phyloP scores from a whole-genome alignment of 2,888 invertebrate genomes.

The Hipparchia sbordonii region DNA sequence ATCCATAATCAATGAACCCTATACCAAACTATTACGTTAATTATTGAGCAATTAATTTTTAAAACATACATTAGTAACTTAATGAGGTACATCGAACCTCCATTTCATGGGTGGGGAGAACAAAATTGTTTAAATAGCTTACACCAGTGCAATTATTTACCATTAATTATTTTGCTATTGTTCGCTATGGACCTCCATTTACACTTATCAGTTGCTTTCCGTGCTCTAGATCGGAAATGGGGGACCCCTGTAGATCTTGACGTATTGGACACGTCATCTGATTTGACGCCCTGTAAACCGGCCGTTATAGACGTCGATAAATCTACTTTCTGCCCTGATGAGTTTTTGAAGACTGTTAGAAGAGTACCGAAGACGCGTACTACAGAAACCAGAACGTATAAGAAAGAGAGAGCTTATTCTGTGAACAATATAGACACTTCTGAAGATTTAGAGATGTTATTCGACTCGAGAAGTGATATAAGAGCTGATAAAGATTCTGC shows the following conservation, averaged over 20 bases:
- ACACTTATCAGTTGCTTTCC: constrained; percentile 59
- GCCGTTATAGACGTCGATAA: constrained; percentile 52
- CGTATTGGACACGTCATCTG: constrained; percentile 45
- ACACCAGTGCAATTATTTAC: background rate
- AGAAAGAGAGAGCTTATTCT: constrained; percentile 46
- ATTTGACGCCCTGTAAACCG: constrained; percentile 48
- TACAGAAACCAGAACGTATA: constrained; percentile 17
- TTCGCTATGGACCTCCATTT: constrained; percentile 59
- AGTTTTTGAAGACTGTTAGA: constrained; percentile 50
- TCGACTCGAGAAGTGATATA: constrained; percentile 45
- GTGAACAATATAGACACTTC: constrained; percentile 49
- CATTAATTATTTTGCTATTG: background rate
- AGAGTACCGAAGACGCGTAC: constrained; percentile 34
- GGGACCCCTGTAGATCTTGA: constrained; percentile 56
- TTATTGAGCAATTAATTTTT: constrained; percentile 6
- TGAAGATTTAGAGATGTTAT: constrained; percentile 43
- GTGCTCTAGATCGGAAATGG: constrained; percentile 63
- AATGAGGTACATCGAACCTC: constrained; percentile 2
- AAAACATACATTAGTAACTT: constrained; percentile 1
- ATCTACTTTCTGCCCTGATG: constrained; percentile 63
- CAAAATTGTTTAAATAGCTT: background rate
- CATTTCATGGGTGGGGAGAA: background rate
- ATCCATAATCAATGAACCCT: constrained; percentile 12
- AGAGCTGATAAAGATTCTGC: constrained; percentile 54
- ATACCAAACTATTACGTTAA: constrained; percentile 3